A percentile compares a stretch with the other conserved stretches of the same genome.
phyloP scores from a whole-genome alignment of 2,797 vertebrate genomes.

The Spinus olivaceus region DNA sequence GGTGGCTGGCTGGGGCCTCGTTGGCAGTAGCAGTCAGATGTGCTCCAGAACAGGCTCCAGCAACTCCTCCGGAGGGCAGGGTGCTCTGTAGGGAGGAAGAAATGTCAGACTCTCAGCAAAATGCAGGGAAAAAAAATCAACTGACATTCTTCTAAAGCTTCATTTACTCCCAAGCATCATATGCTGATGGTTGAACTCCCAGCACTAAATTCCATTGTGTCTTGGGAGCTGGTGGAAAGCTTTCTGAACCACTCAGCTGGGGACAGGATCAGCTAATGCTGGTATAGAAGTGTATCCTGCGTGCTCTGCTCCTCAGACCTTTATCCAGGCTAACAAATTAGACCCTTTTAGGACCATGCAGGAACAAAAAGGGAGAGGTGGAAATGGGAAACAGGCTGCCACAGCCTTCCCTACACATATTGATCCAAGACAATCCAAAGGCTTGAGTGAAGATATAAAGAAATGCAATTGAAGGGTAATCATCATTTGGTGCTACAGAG shows the following conservation, averaged over 20 bases:
- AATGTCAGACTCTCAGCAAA: slow-evolving; percentile 55
- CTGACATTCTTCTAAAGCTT: slow-evolving; percentile 44
- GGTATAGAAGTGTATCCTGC: not conserved
- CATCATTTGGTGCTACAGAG: not conserved
- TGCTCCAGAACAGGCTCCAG: slow-evolving; percentile 37
- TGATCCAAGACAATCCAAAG: not conserved
- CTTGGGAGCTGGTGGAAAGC: not conserved
- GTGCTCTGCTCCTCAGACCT: not conserved
- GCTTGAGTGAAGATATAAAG: not conserved
- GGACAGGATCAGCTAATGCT: not conserved
- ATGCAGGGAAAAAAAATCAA: not conserved
- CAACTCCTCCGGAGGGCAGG: slow-evolving; percentile 30
- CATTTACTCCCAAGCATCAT: not conserved
- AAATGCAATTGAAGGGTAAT: not conserved
- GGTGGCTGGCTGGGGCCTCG: slow-evolving; percentile 60
- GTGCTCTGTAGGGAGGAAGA: slow-evolving; percentile 50
- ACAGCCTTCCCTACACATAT: not conserved
- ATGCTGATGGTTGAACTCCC: not conserved
- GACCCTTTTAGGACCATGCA: not conserved
- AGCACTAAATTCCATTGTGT: not conserved
- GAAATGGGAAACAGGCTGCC: not conserved
- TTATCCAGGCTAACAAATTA: not conserved
- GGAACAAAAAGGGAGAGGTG: not conserved
- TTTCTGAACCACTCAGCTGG: not conserved
- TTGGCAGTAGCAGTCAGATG: slow-evolving; percentile 28